Conservation (phyloP, 2,888 invertebrate genomes). For the Melipona beecheii region DNA sequence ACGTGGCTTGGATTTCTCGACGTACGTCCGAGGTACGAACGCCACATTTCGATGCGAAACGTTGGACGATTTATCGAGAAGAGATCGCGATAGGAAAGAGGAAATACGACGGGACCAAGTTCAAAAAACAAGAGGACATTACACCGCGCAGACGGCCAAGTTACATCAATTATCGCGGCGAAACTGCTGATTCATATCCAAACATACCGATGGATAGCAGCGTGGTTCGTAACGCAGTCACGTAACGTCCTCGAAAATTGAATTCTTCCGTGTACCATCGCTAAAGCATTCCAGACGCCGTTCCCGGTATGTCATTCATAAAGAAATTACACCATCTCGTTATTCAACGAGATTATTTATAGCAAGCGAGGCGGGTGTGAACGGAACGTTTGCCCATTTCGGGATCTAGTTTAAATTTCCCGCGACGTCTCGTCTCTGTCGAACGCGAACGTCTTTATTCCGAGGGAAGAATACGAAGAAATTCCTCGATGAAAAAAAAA, state of each 20-base stretch:
- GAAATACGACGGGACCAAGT: background rate
- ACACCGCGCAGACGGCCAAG: conserved; percentile 9
- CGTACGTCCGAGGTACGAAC: no score
- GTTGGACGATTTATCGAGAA: no score
- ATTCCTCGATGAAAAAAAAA: background rate
- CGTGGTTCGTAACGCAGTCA: conserved; percentile 49
- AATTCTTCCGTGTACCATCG: conserved; percentile 61
- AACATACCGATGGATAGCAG: conserved; percentile 48
- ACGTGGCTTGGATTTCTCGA: background rate
- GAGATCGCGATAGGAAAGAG: background rate
- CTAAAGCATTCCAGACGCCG: conserved; percentile 52
- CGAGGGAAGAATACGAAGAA: background rate
- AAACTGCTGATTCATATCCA: conserved; percentile 53
- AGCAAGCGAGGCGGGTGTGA: conserved; percentile 27
- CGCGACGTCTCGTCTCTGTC: background rate
- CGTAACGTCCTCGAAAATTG: conserved; percentile 59
- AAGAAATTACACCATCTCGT: conserved; percentile 54
- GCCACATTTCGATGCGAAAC: background rate
- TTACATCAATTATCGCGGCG: conserved; percentile 37
- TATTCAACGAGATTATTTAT: conserved; percentile 65
- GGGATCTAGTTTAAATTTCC: conserved; percentile 5
- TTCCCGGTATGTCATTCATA: conserved; percentile 60
- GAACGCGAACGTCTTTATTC: background rate
- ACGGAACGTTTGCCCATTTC: conserved; percentile 15
- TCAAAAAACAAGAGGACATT: conserved; percentile 12